These are phyloP conservation scores for Stegodyphus dumicola DNA, from an alignment of 1,140 invertebrate genomes.

Conservation along the genomic window DNA sequence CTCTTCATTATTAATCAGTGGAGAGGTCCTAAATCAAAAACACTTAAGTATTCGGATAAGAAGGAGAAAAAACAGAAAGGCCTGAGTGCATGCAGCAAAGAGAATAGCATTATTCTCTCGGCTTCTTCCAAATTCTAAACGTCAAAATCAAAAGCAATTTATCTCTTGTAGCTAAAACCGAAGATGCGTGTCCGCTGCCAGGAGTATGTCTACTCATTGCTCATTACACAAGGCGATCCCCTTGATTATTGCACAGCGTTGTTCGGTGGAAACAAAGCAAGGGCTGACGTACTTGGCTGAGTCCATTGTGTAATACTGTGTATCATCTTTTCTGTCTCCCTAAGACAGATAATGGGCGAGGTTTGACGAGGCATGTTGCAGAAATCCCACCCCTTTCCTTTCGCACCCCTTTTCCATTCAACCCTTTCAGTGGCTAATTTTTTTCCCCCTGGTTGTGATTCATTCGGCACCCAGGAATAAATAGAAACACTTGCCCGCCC, in stretches of 20 bases:
- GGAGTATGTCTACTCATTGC: conserved; percentile 46
- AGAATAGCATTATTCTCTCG: conserved; percentile 19
- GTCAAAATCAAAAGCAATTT: conserved; percentile 48
- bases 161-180: conserved; percentile 43
- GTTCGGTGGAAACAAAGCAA: conserved; percentile 30
- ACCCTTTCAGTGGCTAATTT: conserved; percentile 26
- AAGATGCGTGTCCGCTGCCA: conserved; percentile 55
- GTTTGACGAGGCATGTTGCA: conserved; percentile 36
- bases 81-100: conserved; percentile 4
- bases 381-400: conserved; percentile 6
- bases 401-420: conserved; percentile 40
- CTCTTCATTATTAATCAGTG: conserved; percentile 46
- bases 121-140: conserved; percentile 51
- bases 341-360: conserved; percentile 34
- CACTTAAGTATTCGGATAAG: conserved; percentile 12
- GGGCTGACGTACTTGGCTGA: conserved; percentile 42
- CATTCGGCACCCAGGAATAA: conserved; percentile 26
- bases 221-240: conserved; percentile 48
- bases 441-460: conserved; percentile 13
- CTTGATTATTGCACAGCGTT: conserved; percentile 32
- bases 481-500: conserved; percentile 37
- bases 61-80: not conserved
- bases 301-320: conserved; percentile 37
- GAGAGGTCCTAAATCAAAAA: conserved; percentile 47
- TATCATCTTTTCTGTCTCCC: conserved; percentile 55